Conservation (phyloP, 2,113 vertebrate species). For the Vulpes vulpes region DNA sequence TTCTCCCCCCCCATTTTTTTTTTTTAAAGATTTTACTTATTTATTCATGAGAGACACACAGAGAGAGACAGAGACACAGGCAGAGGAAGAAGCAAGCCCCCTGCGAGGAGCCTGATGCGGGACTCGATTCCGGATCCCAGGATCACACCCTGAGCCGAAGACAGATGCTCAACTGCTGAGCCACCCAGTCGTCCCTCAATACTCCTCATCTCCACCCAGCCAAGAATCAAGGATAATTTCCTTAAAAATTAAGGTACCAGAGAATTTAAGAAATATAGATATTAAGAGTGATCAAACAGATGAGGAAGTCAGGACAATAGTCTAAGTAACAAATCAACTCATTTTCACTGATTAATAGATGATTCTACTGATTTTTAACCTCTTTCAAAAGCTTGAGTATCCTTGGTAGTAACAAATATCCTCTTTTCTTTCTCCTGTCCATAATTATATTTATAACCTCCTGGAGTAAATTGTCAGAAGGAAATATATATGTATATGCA, state of each 20-base stretch:
- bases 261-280: not conserved
- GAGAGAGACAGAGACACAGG: too few relatives aligned
- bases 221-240: not conserved
- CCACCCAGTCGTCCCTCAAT: too few relatives aligned
- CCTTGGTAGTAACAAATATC: not conserved
- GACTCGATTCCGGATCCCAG: too few relatives aligned
- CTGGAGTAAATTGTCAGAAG: not conserved
- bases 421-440: not conserved
- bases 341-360: not conserved
- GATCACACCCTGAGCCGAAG: too few relatives aligned
- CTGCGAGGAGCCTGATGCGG: too few relatives aligned
- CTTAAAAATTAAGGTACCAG: not conserved
- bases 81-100: too few relatives aligned
- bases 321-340: not conserved
- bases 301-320: not conserved
- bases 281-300: not conserved
- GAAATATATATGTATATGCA: not conserved
- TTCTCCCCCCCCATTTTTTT: not conserved
- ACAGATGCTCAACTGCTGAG: too few relatives aligned
- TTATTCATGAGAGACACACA: too few relatives aligned
- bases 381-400: not conserved
- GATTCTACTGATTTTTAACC: not conserved
- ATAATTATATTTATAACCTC: not conserved
- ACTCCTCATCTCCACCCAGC: not conserved
- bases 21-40: too few relatives aligned